Base-by-base conservation (phyloP, 64 coral and sea anemone genomes). In the Montipora foliosa region DNA sequence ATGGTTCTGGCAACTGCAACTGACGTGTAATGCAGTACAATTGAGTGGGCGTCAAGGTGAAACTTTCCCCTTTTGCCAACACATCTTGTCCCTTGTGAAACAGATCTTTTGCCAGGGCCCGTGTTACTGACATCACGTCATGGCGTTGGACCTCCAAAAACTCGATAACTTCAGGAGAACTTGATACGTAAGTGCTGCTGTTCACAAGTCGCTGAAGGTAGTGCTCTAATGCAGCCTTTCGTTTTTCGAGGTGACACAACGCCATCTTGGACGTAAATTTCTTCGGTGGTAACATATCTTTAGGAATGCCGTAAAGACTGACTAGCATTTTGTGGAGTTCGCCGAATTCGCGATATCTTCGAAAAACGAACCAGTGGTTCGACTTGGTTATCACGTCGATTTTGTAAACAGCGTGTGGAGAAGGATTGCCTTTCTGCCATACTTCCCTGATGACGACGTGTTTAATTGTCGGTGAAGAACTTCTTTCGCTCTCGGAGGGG, bases 301-400 rank as follows among this genome's bases (percentile, higher is more conserved):
- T 98, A 17, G 96, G 96, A 9, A 98, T 93, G 5, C 96, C 93
- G 46, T 98, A 98, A 3, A 88, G 61, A 45, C 44, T 47, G 0
- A 95, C 93, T 5, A 98, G 81, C 11, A 80, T 95, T 73, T 95
- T 98, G 81, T 98, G 96, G 13, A 98, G 81, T 70, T 87, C 84
- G 76, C 49, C 84, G 19, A 98, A 98, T 57, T 98, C 93, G 20
- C 96, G 88, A 49, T 94, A 98, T 81, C 96, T 95, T 61, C 93
- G 94, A 53, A 95, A 87, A 14, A 98, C 94, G 85, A 93, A 98
- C 96, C 96, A 98, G 69, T 98, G 96, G 81, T 98, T 98, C 5
- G 96, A 98, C 70, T 98, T 98, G 2, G 96, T 98, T 94, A 98
- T 98, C 4, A 98, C 96, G 22, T 98, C 96, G 53, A 98, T 98